A percentile compares a stretch with the other conserved stretches of the same genome.
Conservation (phyloP, 2,797 vertebrate species). For the Cyclura pinguis region DNA sequence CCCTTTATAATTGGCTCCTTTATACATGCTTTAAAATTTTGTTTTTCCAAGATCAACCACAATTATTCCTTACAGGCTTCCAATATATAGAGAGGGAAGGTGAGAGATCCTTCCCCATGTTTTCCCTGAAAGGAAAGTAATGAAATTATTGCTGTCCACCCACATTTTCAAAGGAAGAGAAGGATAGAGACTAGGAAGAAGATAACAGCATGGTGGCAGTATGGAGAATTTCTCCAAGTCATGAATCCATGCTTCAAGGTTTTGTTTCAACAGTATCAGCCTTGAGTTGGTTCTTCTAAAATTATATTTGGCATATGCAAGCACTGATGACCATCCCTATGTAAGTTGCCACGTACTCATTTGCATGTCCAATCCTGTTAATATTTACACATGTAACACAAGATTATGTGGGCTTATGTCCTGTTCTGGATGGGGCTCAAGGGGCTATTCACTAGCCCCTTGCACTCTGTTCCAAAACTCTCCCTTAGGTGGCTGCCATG, state of each 20-base stretch:
- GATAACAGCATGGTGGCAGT: background rate
- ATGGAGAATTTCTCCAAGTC: background rate
- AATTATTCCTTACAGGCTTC: background rate
- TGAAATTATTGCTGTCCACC: rapidly evolving
- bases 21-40: background rate
- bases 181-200: too few relatives aligned
- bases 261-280: background rate
- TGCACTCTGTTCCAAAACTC: too few relatives aligned
- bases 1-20: background rate
- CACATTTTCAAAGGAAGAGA: background rate
- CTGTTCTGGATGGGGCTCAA: too few relatives aligned
- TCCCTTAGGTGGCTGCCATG: too few relatives aligned
- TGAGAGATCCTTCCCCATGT: too few relatives aligned
- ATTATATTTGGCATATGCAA: background rate
- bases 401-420: too few relatives aligned
- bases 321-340: background rate
- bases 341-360: background rate
- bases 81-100: background rate
- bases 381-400: too few relatives aligned
- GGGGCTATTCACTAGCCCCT: too few relatives aligned
- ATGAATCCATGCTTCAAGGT: background rate
- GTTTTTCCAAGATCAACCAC: background rate
- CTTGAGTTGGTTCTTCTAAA: background rate
- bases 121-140: background rate
- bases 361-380: background rate